Conservation (phyloP, 2,888 invertebrate genomes). For the Eudemis profundana region DNA sequence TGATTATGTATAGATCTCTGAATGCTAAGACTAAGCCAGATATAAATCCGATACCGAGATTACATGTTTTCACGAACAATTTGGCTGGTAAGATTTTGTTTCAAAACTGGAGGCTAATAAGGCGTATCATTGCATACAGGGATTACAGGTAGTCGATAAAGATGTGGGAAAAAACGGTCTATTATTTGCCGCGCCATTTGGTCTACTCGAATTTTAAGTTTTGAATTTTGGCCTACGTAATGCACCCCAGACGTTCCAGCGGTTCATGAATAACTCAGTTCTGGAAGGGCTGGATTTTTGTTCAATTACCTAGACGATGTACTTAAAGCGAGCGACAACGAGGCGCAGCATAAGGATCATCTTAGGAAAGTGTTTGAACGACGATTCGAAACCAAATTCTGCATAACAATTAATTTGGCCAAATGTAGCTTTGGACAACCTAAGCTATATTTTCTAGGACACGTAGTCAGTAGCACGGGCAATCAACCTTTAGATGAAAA, state of each 20-base stretch:
- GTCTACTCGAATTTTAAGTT: background rate
- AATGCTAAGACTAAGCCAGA: conserved; percentile 57
- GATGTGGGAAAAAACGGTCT: conserved; percentile 14
- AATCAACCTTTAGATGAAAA: conserved; percentile 32
- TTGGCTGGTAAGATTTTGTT: conserved; percentile 40
- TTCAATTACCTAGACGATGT: conserved; percentile 37
- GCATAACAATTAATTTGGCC: too few species aligned
- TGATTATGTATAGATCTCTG: conserved; percentile 49
- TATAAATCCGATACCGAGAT: conserved; percentile 53
- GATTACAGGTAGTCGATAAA: background rate
- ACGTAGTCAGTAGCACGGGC: conserved; percentile 8
- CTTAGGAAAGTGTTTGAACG: conserved; percentile 1
- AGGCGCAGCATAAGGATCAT: too few species aligned
- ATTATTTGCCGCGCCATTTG: conserved; percentile 8
- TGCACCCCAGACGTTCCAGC: conserved; percentile 55
- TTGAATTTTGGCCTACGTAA: conserved; percentile 54
- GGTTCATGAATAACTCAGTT: conserved; percentile 49
- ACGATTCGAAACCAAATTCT: conserved; percentile 24
- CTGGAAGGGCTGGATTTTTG: conserved; percentile 18
- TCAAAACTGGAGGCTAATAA: background rate
- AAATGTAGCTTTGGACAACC: conserved; percentile 32
- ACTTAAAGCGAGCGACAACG: too few species aligned
- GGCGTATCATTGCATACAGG: conserved; percentile 15
- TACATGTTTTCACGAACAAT: conserved; percentile 50
- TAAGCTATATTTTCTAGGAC: conserved; percentile 34